phyloP scores from a whole-genome alignment of 1,140 invertebrate genomes.

The Meloidogyne hapla region DNA sequence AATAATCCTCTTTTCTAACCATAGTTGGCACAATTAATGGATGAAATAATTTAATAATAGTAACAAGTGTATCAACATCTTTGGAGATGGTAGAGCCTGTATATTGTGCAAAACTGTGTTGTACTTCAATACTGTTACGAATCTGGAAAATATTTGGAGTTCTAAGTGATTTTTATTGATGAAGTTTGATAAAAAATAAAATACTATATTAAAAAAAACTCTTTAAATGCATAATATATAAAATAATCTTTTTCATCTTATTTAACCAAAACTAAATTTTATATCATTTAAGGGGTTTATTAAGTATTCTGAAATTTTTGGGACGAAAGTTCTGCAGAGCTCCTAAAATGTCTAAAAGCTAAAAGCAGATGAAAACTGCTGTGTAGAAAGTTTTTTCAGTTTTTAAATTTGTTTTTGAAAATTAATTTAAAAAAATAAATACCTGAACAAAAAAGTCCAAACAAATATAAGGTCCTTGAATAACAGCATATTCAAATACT shows the following conservation, averaged over 20 bases:
- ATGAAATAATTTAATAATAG: slow-evolving; percentile 39
- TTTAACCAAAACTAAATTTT: background rate
- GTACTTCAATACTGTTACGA: background rate
- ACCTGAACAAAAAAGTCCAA: slow-evolving; percentile 49
- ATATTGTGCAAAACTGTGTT: background rate
- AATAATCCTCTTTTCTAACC: slow-evolving; percentile 11
- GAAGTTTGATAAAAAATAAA: no score
- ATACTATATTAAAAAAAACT: no score
- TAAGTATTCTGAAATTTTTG: no score
- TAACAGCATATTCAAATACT: slow-evolving; percentile 38
- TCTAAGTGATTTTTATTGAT: background rate
- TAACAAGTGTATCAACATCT: slow-evolving; percentile 38
- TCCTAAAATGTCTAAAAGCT: background rate
- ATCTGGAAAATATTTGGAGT: background rate
- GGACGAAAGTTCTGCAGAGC: background rate
- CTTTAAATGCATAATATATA: slow-evolving; percentile 10
- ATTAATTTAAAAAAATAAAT: background rate
- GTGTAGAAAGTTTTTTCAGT: no score
- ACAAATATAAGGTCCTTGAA: slow-evolving; percentile 49
- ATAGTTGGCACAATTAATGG: slow-evolving; percentile 45
- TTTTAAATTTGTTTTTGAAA: no score
- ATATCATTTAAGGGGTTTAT: no score
- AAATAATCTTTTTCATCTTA: background rate
- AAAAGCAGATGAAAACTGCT: background rate
- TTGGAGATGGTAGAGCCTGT: slow-evolving; percentile 17